Base-by-base conservation (phyloP, 2,797 vertebrate genomes). In the Leptoclinus maculatus region DNA sequence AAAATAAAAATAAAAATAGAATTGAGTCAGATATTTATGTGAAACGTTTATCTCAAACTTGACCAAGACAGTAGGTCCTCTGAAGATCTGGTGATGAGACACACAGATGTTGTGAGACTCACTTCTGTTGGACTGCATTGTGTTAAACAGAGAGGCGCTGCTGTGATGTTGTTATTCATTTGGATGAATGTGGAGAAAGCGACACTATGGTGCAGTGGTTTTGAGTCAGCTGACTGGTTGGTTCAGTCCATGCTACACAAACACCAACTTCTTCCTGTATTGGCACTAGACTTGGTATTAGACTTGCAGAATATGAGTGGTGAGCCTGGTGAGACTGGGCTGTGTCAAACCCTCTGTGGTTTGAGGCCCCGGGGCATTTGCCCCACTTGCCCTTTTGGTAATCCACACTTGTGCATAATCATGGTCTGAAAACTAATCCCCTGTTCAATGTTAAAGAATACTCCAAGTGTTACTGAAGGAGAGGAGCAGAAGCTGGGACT, bases 341-440 rank as follows among this genome's bases (percentile, higher is more conserved):
- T 10, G 36, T 69, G 13, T 71, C 54, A 71, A 67, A 67, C 23
- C 27, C 47, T 63, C 62, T 19, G 34, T 75, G 56, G 43, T 66
- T 27, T 32, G 34, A 66, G 41, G 72, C 38, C 70, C n/a, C 0
- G 2, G 60, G 73, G 64, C 29, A 8, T 21, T 60, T 38, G 13
- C 53, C 12, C 27, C 64, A 17, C 68, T 65, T 62, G 59, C 9
- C 62, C 60, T 82, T 41, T 51, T 54, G 39, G 57, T 86, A 76
- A 88, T 83, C 72, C 78, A 75, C 75, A 70, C 45, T 87, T 53
- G 39, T 83, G 80, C 63, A 65, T 79, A 66, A 79, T 78, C 34
- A 60, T 21, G 54, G 70, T 66, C 21, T 83, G 63, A 27, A 56
- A 71, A 36, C 17, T 68, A 57, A 76, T 76, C 76, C 54, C 19